Evolutionary conservation across 1,140 invertebrate species (phyloP).

Genomic region (Drosophila sechellia): DNA sequence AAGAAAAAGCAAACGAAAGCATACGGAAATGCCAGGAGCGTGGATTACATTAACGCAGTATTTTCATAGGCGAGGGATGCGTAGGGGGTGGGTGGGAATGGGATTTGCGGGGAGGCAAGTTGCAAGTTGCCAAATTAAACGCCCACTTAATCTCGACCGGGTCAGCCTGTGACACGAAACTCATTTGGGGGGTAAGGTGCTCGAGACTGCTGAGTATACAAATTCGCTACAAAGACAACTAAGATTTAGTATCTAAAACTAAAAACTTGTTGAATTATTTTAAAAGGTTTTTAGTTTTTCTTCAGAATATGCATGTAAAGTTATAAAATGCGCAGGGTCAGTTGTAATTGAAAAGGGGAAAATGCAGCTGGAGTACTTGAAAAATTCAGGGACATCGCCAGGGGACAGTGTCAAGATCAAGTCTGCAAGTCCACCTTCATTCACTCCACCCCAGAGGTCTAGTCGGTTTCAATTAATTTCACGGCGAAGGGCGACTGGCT

Average conservation of each 20-base stretch:
- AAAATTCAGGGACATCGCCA: slow-evolving; percentile 72
- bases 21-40: slow-evolving; percentile 46
- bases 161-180: slow-evolving; percentile 81
- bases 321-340: too few relatives aligned
- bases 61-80: slow-evolving; percentile 49
- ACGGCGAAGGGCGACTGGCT: slow-evolving; percentile 25
- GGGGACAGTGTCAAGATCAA: slow-evolving; percentile 75
- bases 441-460: slow-evolving; percentile 31
- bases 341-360: not conserved
- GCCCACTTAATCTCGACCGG: slow-evolving; percentile 78
- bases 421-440: slow-evolving; percentile 20
- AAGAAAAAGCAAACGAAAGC: slow-evolving; percentile 53
- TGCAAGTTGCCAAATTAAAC: slow-evolving; percentile 77
- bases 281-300: not conserved
- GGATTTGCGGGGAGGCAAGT: slow-evolving; percentile 23
- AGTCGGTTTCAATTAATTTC: slow-evolving; percentile 82
- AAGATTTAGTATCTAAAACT: not conserved
- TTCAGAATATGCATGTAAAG: too few relatives aligned
- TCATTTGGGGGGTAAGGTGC: slow-evolving; percentile 50
- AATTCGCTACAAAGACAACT: slow-evolving; percentile 4
- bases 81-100: not conserved
- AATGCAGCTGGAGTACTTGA: slow-evolving; percentile 26
- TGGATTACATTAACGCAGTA: slow-evolving; percentile 80
- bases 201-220: slow-evolving; percentile 29
- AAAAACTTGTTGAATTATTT: not conserved